phyloP scores from a whole-genome alignment of 2,797 vertebrate genomes.

The Octomys mimax region DNA sequence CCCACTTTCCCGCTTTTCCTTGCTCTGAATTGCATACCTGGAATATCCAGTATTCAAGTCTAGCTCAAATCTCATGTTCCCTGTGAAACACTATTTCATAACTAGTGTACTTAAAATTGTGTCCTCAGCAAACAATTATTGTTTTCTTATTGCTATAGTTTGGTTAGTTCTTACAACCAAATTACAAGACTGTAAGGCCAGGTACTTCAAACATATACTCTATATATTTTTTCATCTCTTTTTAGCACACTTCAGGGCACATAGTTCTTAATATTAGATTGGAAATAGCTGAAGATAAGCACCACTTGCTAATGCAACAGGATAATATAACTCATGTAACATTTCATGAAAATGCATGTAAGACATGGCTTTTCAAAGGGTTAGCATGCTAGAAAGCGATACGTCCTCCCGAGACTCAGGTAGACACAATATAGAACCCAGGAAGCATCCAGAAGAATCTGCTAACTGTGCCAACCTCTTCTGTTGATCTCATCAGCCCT shows the following conservation, averaged over 20 bases:
- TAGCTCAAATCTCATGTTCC: constrained; percentile 24
- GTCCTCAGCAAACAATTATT: neutral
- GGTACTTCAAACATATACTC: neutral
- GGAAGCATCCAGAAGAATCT: constrained; percentile 69
- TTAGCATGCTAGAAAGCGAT: constrained; percentile 57
- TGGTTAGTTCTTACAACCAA: neutral
- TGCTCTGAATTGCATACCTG: neutral
- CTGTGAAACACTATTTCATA: neutral
- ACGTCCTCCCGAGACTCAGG: constrained; percentile 43
- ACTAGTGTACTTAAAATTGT: constrained; percentile 15
- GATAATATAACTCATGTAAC: neutral
- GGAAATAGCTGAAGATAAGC: neutral
- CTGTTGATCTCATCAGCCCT: constrained; percentile 80
- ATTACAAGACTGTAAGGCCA: neutral
- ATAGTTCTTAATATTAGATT: neutral
- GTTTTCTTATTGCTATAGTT: constrained; percentile 19
- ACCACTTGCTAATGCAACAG: neutral
- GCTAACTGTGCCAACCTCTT: constrained; percentile 76
- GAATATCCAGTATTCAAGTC: neutral
- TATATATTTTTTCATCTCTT: neutral
- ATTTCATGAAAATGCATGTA: constrained; percentile 9
- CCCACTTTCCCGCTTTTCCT: neutral
- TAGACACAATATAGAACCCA: constrained; percentile 68
- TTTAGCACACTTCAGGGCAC: neutral
- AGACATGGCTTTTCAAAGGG: constrained; percentile 39